Base-by-base conservation (phyloP, 2,888 invertebrate genomes). In the Xestia ashworthii region DNA sequence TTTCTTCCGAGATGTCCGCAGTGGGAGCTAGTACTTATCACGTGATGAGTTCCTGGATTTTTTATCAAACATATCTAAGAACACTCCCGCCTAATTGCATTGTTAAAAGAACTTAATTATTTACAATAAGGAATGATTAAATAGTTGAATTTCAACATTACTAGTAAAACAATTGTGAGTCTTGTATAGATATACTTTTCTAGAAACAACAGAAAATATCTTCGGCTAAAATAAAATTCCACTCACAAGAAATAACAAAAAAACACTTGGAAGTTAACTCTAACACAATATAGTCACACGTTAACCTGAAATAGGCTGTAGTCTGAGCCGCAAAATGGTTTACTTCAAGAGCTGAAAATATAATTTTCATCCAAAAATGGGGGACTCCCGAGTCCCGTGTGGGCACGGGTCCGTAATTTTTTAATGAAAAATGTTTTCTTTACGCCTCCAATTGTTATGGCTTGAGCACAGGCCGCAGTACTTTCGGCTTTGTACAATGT, bases 401-500 rank as follows among this genome's bases (percentile, higher is more conserved):
- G 32, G 32, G 32, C 32, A 32, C 12, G n/a, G n/a, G 16, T n/a
- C 44, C 38, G 22, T 70, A 44, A 71, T 74, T 44, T 84, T 84
- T 80, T 87, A 87, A 87, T 81, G 84, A 86, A 83, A 86, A 82
- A 83, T 84, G 76, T 87, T 84, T 84, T 83, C 81, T 87, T 85
- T 82, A 75, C 80, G 55, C 71, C 48, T 58, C 55, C 77, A 74
- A 84, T 84, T 80, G 83, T 44, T n/a, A 25, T 25, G n/a, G 25
- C 32, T 14, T 44, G 8, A n/a, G 16, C 50, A 11, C n/a, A 19
- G 6, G 12, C 38, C 48, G 8, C 66, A 41, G 70, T 25, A 58
- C n/a, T 44, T 1, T 44, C 6, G 44, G 14, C 32, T 58, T 38
- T 19, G 19, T 22, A 50, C 3, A 65, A 65, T 32, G 71, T 48